Evolutionary conservation across 2,797 vertebrate genomes (phyloP), one percentile per base, ranked within the genome.

Genomic region (Tachyglossus aculeatus): DNA sequence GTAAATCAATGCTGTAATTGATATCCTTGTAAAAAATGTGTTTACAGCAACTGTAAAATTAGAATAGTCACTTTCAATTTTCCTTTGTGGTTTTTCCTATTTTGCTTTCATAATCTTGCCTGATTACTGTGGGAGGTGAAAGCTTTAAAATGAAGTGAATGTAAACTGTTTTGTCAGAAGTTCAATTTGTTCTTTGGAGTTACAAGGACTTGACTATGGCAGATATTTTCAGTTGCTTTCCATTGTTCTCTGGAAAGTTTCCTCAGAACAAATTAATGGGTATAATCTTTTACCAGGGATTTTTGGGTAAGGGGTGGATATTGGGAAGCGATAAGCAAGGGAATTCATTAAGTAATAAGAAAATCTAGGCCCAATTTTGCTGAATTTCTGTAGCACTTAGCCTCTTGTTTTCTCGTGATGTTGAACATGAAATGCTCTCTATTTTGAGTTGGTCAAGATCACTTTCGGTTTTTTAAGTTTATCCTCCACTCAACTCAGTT

Each of bases 361-460:
- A 16, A 47, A 14, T 27, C 15, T 29, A 47, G 25, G 15, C 56
- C 80, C 13, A 24, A 13, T 43, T 54, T 33, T 54, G 39, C 77
- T 79, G 43, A 41, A 31, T 54, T 71, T 71, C 11, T 44, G 58
- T 39, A 47, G 1, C 33, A 41, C 55, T 5, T 25, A 7, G 25
- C 71, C 69, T 74, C 55, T 22, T 25, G 77, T 41, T 5, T 62
- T 70, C 76, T 82, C 84, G 52, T 71, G 82, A 79, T 81, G 74
- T 87, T 73, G 65, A 63, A 71, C 64, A 59, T 75, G 66, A 59
- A 22, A 56, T 32, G 47, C 62, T 72, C 73, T 73, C 60, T 70
- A 4, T 36, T 55, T 72, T 63, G 40, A 62, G 41, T 63, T 78
- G 52, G 71, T 59, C 45, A 75, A 64, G 14, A 9, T 80, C 77